These are phyloP conservation scores for Acipenser transmontanus DNA, from an alignment of 2,797 vertebrate species.

Conservation along the genomic window DNA sequence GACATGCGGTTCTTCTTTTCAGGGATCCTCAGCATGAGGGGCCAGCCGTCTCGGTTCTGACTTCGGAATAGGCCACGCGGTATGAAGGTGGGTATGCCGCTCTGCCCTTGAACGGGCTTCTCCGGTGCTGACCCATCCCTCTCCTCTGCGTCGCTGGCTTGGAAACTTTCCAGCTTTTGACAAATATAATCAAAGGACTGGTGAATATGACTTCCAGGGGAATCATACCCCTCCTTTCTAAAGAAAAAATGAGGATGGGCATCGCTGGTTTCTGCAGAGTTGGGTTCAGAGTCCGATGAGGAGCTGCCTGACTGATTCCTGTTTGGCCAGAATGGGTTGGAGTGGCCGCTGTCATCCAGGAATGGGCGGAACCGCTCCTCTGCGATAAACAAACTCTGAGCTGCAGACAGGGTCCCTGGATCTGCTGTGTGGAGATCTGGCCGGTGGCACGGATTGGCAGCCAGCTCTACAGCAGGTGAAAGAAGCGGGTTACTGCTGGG, in stretches of 20 bases:
- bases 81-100: constrained; percentile 39
- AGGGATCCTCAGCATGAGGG: constrained; percentile 92
- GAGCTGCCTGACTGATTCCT: constrained; percentile 47
- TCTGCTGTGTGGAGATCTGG: constrained; percentile 10
- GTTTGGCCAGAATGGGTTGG: constrained; percentile 82
- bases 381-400: not conserved
- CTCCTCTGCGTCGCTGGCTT: constrained; percentile 38
- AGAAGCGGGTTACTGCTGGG: constrained; percentile 35
- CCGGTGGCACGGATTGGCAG: not conserved
- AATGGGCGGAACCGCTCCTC: constrained; percentile 51
- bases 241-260: constrained; percentile 63
- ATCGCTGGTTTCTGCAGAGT: constrained; percentile 29
- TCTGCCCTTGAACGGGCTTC: constrained; percentile 1
- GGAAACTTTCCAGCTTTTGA: constrained; percentile 76
- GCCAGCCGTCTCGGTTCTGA: constrained; percentile 77
- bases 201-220: constrained; percentile 73
- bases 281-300: constrained; percentile 56
- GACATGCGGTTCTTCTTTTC: constrained; percentile 99
- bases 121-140: constrained; percentile 17
- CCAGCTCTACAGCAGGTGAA: constrained; percentile 35
- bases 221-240: constrained; percentile 55
- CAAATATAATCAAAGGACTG: constrained; percentile 81
- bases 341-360: constrained; percentile 70
- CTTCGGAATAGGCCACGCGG: constrained; percentile 73
- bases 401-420: constrained; percentile 35